Percentiles rank a stretch among this genome's conserved stretches.
phyloP scores from a whole-genome alignment of 2,113 vertebrate genomes.

The Etheostoma cragini region DNA sequence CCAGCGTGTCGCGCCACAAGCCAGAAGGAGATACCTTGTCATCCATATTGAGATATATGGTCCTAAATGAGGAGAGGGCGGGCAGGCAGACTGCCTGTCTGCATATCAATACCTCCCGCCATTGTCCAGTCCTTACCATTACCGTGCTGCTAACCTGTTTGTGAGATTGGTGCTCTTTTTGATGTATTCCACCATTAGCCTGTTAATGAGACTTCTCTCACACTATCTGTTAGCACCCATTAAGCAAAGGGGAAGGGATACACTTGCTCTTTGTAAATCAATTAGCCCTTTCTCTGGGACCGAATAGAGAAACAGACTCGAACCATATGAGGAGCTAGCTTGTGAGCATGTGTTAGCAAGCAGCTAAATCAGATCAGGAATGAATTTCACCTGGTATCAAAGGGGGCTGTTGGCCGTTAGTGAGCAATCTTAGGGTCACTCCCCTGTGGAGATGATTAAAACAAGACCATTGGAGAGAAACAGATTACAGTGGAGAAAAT shows the following conservation, averaged over 20 bases:
- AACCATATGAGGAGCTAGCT: constrained; percentile 73
- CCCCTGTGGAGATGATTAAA: constrained; percentile 52
- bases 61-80: constrained; percentile 79
- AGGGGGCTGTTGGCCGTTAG: too few species aligned
- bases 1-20: constrained; percentile 79
- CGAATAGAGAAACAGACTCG: constrained; percentile 77
- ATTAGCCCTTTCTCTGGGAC: constrained; percentile 78
- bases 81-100: constrained; percentile 81
- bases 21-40: constrained; percentile 79
- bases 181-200: constrained; percentile 83
- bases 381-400: constrained; percentile 37
- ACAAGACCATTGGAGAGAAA: constrained; percentile 42
- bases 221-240: constrained; percentile 89
- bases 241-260: constrained; percentile 83
- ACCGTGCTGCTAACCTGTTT: constrained; percentile 82
- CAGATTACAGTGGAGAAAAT: constrained; percentile 44
- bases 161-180: constrained; percentile 67
- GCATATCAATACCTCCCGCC: constrained; percentile 72
- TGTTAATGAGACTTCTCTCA: constrained; percentile 88
- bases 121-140: constrained; percentile 51
- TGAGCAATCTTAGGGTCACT: constrained; percentile 17
- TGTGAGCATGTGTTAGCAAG: constrained; percentile 23
- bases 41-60: constrained; percentile 84
- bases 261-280: constrained; percentile 85
- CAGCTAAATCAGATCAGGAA: constrained; percentile 40